Conservation (phyloP, 2,113 vertebrate genomes). For the Rhagologus leucostigma region DNA sequence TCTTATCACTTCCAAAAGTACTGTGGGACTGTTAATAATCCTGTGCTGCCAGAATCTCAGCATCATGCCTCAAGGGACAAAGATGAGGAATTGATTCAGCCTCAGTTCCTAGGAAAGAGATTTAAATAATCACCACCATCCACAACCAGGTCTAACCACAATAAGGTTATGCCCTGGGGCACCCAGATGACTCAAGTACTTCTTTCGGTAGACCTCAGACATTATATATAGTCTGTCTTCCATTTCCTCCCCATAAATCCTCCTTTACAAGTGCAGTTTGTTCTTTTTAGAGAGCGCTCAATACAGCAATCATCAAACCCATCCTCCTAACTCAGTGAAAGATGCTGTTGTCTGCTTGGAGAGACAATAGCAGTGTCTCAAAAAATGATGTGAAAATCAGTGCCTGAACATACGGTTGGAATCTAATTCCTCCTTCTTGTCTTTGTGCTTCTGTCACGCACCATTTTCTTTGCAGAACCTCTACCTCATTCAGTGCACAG, state of each 20-base stretch:
- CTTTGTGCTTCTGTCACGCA: neutral
- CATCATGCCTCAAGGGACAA: neutral
- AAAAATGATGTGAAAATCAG: neutral
- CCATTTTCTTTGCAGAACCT: neutral
- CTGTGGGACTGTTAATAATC: neutral
- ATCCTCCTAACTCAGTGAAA: neutral
- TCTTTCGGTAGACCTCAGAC: conserved; percentile 23
- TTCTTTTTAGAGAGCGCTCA: neutral
- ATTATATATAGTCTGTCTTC: neutral
- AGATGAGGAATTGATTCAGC: neutral
- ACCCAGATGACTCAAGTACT: conserved; percentile 13
- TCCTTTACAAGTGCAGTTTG: neutral
- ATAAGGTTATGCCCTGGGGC: neutral
- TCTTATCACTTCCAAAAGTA: neutral
- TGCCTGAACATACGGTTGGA: neutral
- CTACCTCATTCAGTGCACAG: neutral
- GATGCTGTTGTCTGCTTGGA: neutral
- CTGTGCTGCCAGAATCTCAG: neutral
- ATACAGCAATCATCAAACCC: neutral
- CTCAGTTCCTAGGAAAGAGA: neutral
- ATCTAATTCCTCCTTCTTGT: neutral
- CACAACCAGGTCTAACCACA: conserved; percentile 1
- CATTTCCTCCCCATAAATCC: neutral
- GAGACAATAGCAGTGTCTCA: neutral
- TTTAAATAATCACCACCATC: neutral